Evolutionary conservation across 2,888 invertebrate genomes (phyloP), one percentile per base, ranked within the genome.

Genomic region (Hypomecis punctinalis): DNA sequence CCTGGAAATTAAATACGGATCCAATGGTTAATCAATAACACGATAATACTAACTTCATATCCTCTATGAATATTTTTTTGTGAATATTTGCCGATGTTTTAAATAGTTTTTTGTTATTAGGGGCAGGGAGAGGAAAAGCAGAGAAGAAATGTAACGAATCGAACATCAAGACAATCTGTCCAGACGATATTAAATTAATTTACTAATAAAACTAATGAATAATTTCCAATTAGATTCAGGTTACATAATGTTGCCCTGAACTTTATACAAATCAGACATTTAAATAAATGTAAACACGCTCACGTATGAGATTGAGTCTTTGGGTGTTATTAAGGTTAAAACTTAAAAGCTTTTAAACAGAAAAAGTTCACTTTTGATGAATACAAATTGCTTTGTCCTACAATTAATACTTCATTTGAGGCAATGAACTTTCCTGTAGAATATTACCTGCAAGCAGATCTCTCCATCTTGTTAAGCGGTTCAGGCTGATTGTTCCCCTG

Each of bases 381-480:
- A 23, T 23, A 23, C 23, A 3, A 23, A 23, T 23, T 23, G 23
- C 23, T 23, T 23, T 23, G 23, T 2, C 1, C 23, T 23, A 23
- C 23, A 23, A 23, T 23, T 23, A 23, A 23, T 23, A 23, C 23
- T 23, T 23, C 40, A 10, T 42, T 10, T 42, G 42, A 45, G 13
- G 45, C 8, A 35, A n/a, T 10, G 10, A 35, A n/a, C 6, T 37
- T 23, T 23, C 23, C 23, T 23, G 23, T 23, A 2, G 11, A 39
- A 13, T 40, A 5, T 56, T 74, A 93, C 93, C 93, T 90, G 84
- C 91, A 93, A 23, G 92, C 89, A 57, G 83, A 82, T 61, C 91
- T 79, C 71, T 93, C 93, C 88, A 90, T 91, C 75, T 90, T 88
- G 71, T 95, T 94, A 13, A 96, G 84, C 0, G 95, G 94, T 77